Percentiles rank a stretch among this genome's conserved stretches.
Conservation (phyloP, 2,797 vertebrate genomes). For the Enoplosus armatus region DNA sequence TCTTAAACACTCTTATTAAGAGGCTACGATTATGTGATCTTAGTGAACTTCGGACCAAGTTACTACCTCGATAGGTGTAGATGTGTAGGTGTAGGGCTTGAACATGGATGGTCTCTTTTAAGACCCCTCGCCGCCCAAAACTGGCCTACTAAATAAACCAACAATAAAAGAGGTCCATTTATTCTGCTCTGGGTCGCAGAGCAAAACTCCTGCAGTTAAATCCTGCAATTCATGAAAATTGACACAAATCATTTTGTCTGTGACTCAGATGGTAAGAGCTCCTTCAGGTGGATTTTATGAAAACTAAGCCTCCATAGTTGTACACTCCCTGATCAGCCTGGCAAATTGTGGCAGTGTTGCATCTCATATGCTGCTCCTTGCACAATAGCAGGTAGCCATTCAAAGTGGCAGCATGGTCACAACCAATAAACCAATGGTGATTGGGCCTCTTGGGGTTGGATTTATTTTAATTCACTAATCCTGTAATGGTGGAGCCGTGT, state of each 20-base stretch:
- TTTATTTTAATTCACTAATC: slow-evolving; percentile 90
- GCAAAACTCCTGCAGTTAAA: background rate
- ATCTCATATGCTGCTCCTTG: slow-evolving; percentile 29
- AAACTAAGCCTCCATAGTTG: background rate
- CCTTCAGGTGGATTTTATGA: slow-evolving; percentile 20
- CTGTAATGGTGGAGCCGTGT: slow-evolving; percentile 82
- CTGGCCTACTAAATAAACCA: background rate
- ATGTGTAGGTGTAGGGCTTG: too few species aligned
- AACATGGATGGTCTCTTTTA: background rate
- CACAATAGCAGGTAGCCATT: slow-evolving; percentile 73
- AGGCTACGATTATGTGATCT: background rate
- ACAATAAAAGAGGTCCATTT: background rate
- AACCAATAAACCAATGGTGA: slow-evolving; percentile 80
- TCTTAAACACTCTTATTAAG: background rate
- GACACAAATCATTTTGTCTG: background rate
- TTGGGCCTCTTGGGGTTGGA: slow-evolving; percentile 78
- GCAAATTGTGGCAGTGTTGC: slow-evolving; percentile 14
- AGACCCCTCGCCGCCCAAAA: background rate
- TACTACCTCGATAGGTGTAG: background rate
- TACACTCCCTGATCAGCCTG: background rate
- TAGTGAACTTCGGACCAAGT: background rate
- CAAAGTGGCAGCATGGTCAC: slow-evolving; percentile 82
- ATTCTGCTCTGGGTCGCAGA: background rate
- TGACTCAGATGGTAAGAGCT: background rate
- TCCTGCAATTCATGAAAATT: slow-evolving; percentile 6